Evolutionary conservation across 2,113 vertebrate species (phyloP).

Genomic region (Mesitornis unicolor): DNA sequence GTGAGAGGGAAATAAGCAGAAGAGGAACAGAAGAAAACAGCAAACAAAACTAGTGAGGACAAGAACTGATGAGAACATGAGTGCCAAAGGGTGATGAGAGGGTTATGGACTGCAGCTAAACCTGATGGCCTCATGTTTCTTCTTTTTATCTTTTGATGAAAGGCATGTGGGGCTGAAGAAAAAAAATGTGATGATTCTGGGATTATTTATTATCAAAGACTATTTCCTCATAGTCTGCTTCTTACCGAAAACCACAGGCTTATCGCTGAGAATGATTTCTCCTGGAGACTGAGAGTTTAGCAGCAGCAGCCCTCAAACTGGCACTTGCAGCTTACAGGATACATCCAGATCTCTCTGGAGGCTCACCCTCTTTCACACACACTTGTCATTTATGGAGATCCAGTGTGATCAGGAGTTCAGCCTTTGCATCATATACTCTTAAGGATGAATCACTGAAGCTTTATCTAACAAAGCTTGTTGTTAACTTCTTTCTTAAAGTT

Average conservation of each 20-base stretch:
- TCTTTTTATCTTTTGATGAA: not conserved
- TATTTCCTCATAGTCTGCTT: not conserved
- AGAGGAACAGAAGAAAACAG: not conserved
- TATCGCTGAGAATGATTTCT: not conserved
- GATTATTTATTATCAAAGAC: not conserved
- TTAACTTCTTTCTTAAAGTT: not conserved
- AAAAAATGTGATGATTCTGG: not conserved
- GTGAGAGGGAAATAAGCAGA: not conserved
- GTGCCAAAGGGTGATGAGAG: not conserved
- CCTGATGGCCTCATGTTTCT: not conserved
- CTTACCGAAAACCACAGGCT: not conserved
- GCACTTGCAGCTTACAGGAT: not conserved
- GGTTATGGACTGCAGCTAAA: not conserved
- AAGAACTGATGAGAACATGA: fast-evolving
- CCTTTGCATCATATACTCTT: not conserved
- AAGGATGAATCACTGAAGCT: not conserved
- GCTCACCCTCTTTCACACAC: not conserved
- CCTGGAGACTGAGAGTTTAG: not conserved
- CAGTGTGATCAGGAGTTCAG: not conserved
- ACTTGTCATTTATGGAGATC: not conserved
- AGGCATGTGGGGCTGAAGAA: not conserved
- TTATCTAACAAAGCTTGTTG: not conserved
- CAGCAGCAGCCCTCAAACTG: not conserved
- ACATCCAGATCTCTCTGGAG: not conserved
- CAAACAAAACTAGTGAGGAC: not conserved